Percentiles rank a stretch among this genome's conserved stretches.
These are phyloP conservation scores for Notodonta ziczac DNA, from an alignment of 2,888 invertebrate genomes.

Conservation along the genomic window DNA sequence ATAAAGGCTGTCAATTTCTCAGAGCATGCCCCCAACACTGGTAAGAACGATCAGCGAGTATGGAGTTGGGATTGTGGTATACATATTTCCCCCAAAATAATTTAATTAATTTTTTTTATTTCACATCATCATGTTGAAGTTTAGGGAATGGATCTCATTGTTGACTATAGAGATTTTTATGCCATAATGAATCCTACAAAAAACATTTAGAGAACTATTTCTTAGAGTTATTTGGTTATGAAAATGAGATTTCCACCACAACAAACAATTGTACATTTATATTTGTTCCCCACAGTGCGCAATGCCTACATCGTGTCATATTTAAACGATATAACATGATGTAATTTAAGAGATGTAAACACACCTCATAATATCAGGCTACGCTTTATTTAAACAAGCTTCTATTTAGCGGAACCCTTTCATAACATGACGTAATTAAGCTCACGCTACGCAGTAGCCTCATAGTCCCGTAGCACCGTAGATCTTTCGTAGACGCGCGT, in stretches of 20 bases:
- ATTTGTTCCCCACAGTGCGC: too few relatives aligned
- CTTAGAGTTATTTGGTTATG: background rate
- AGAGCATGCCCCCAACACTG: too few relatives aligned
- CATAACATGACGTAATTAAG: slow-evolving; percentile 24
- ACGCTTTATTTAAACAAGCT: slow-evolving; percentile 25
- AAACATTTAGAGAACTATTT: too few relatives aligned
- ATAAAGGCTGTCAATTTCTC: too few relatives aligned
- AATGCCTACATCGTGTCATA: background rate
- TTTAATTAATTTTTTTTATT: too few relatives aligned
- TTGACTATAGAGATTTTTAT: too few relatives aligned
- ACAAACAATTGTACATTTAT: background rate
- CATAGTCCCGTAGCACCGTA: slow-evolving; percentile 33
- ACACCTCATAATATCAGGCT: slow-evolving; percentile 14
- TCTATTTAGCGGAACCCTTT: slow-evolving; percentile 22
- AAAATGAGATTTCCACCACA: background rate
- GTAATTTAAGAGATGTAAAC: slow-evolving; percentile 8
- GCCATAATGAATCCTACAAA: too few relatives aligned
- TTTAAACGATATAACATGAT: slow-evolving; percentile 1
- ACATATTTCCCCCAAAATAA: too few relatives aligned
- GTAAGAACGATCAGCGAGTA: too few relatives aligned
- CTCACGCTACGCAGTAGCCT: slow-evolving; percentile 20
- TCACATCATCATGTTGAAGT: too few relatives aligned
- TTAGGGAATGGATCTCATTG: too few relatives aligned
- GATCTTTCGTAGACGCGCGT: slow-evolving; percentile 41
- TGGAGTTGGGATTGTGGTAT: too few relatives aligned